Conservation (phyloP, 2,113 vertebrate species). For the Festucalex cinctus region DNA sequence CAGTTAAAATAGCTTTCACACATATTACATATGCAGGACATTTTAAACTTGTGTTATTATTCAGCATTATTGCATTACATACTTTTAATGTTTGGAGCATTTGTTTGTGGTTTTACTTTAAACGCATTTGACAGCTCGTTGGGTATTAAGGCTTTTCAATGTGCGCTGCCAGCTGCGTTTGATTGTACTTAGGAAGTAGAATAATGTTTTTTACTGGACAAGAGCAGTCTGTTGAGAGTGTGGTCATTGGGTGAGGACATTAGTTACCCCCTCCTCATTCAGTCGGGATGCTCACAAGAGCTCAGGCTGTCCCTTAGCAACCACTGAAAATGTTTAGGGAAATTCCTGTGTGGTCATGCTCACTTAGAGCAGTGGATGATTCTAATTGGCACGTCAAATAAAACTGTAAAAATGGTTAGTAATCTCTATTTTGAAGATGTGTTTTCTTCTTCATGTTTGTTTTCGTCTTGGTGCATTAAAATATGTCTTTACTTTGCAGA, state of each 20-base stretch:
- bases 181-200: constrained; percentile 51
- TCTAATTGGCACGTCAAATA: constrained; percentile 19
- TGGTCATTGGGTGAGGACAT: constrained; percentile 81
- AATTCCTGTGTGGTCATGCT: constrained; percentile 54
- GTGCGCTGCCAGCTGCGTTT: constrained; percentile 37
- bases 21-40: neutral
- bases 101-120: constrained; percentile 16
- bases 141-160: constrained; percentile 47
- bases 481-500: neutral
- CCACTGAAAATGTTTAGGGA: constrained; percentile 46
- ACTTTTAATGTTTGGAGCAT: constrained; percentile 14
- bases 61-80: neutral
- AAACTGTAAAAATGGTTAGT: neutral
- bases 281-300: constrained; percentile 69
- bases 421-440: neutral
- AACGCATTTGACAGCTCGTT: constrained; percentile 48
- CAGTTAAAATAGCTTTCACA: no score
- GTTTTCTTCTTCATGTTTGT: neutral
- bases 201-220: constrained; percentile 62
- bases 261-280: constrained; percentile 67
- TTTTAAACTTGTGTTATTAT: neutral
- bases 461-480: neutral
- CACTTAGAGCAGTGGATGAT: constrained; percentile 27
- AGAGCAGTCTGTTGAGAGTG: constrained; percentile 77
- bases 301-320: constrained; percentile 72